A percentile compares a stretch with the other conserved stretches of the same genome.
Conservation (phyloP, 2,113 vertebrate genomes). For the Clarias magur region DNA sequence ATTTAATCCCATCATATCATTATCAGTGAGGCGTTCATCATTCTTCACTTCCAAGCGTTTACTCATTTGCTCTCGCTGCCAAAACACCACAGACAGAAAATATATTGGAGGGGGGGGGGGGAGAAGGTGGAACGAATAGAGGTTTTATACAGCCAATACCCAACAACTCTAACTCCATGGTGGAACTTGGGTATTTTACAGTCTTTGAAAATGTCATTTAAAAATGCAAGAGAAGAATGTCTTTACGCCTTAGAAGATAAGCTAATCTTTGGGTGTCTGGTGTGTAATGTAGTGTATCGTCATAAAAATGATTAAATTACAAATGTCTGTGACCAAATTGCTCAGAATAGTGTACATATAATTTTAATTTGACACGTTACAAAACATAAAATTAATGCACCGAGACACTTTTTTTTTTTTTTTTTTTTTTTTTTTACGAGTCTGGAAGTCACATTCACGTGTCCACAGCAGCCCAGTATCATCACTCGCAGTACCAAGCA, state of each 20-base stretch:
- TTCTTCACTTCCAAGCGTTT: conserved; percentile 44
- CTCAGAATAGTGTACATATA: neutral
- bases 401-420: neutral
- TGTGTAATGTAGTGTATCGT: neutral
- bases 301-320: neutral
- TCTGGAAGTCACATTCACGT: neutral
- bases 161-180: neutral
- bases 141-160: neutral
- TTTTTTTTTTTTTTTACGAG: neutral
- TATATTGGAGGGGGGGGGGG: neutral
- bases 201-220: neutral
- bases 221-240: neutral
- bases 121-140: neutral
- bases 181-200: neutral
- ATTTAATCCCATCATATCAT: conserved; percentile 53
- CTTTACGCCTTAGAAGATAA: neutral
- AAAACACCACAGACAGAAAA: neutral
- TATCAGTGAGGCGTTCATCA: conserved; percentile 50
- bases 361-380: neutral
- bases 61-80: conserved; percentile 30
- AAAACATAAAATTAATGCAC: neutral
- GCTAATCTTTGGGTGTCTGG: neutral
- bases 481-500: neutral
- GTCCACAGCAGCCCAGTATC: neutral
- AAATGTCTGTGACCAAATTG: neutral